phyloP scores from a whole-genome alignment of 2,113 vertebrate genomes.

The Salvelinus namaycush region DNA sequence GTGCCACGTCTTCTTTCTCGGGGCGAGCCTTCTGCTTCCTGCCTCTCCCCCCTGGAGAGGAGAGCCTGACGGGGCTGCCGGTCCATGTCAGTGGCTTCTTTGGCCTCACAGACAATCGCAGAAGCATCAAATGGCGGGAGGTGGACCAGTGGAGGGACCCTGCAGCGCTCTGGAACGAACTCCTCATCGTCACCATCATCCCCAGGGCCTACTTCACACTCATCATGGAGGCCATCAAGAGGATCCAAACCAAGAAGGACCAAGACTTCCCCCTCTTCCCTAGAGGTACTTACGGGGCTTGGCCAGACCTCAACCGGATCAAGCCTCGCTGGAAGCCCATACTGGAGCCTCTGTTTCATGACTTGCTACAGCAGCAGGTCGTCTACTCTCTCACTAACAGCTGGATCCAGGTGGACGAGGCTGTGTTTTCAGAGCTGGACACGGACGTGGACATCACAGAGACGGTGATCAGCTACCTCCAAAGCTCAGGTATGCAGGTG shows the following conservation, averaged over 20 bases:
- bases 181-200: conserved; percentile 85
- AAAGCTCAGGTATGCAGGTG: conserved; percentile 89
- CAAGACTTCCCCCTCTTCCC: conserved; percentile 82
- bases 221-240: conserved; percentile 84
- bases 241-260: conserved; percentile 82
- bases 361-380: conserved; percentile 83
- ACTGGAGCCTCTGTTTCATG: conserved; percentile 86
- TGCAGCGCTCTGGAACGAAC: conserved; percentile 94
- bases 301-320: conserved; percentile 84
- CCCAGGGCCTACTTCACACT: conserved; percentile 89
- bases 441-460: conserved; percentile 74
- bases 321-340: conserved; percentile 87
- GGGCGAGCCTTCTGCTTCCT: conserved; percentile 97
- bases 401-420: conserved; percentile 86
- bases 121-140: conserved; percentile 97
- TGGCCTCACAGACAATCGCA: conserved; percentile 95
- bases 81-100: conserved; percentile 99
- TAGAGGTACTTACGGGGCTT: conserved; percentile 82
- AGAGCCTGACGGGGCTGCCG: conserved; percentile 92
- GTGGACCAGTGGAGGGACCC: conserved; percentile 97
- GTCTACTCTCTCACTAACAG: conserved; percentile 81
- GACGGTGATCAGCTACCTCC: conserved; percentile 90
- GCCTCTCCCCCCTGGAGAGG: conserved; percentile 92
- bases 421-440: conserved; percentile 88
- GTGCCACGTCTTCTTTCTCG: conserved; percentile 81